Evolutionary conservation across 1,140 invertebrate genomes (phyloP), one percentile per base, ranked within the genome.

Genomic region (Apis cerana): DNA sequence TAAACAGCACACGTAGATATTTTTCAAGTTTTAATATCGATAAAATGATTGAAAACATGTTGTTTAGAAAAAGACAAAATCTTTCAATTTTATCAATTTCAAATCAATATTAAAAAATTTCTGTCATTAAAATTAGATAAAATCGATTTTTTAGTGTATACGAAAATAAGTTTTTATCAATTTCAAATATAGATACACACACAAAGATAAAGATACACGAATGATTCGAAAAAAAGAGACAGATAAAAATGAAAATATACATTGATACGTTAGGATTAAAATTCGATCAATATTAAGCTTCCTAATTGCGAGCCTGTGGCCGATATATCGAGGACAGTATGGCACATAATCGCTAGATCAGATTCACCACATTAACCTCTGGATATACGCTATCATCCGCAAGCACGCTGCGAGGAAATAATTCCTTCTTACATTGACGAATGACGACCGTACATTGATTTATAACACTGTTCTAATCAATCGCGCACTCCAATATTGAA

Each of bases 291-390:
- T 61, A 43, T 70, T 52, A 61, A n/a, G 27, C 61, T 58, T 61
- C 64, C 76, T 82, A 85, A 88, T 82, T 82, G 54, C 85, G 52
- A 79, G 62, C 69, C 59, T 69, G 83, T 71, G 76, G 64, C 67
- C 72, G 78, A 87, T 88, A 82, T 79, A 80, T 80, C 62, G 59
- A 77, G n/a, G 56, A 10, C 69, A 85, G 59, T 65, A 67, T 33
- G 65, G 64, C 54, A 56, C 13, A 74, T 74, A 68, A 82, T 85
- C 64, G 61, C 58, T 12, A n/a, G 27, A 83, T 83, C 71, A 59
- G 67, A 75, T 27, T 64, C 56, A 33, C 75, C 50, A 50, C 65
- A n/a, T 48, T n/a, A 50, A 86, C 67, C 65, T 27, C 54, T 62
- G 12, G 27, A 27, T 19, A 10, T 23, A 75, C 62, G 12, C 65